phyloP scores from a whole-genome alignment of 2,888 invertebrate genomes.

The Choristoneura rosaceana region DNA sequence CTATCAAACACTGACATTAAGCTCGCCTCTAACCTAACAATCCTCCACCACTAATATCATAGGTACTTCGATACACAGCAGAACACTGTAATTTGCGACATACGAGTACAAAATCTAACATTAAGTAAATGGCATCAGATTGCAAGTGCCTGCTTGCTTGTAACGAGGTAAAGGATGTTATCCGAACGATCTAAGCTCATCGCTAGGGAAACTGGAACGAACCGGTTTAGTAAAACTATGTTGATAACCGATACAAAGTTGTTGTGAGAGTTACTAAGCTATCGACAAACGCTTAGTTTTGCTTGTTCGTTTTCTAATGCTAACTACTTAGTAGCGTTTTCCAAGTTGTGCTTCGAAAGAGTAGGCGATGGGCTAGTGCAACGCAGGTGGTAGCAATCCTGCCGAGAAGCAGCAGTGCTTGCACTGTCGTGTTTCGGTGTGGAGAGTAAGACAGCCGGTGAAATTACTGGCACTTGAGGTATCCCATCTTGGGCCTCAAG shows the following conservation, averaged over 20 bases:
- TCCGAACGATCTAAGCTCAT: constrained; percentile 27
- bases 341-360: neutral
- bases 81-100: constrained; percentile 30
- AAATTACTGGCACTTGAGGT: too few species aligned
- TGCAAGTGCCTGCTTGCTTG: constrained; percentile 24
- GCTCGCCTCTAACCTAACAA: neutral
- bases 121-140: constrained; percentile 39
- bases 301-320: neutral
- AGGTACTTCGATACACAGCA: constrained; percentile 13
- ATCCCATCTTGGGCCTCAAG: too few species aligned
- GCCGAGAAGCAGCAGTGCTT: too few species aligned
- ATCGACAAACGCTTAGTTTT: neutral
- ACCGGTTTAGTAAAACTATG: constrained; percentile 26
- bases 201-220: constrained; percentile 14
- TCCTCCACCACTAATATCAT: constrained; percentile 20
- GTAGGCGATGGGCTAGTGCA: too few species aligned
- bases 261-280: constrained; percentile 2
- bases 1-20: constrained; percentile 24
- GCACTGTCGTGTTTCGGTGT: too few species aligned
- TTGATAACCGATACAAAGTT: constrained; percentile 20
- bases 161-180: constrained; percentile 39
- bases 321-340: neutral
- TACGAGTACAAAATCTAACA: constrained; percentile 20
- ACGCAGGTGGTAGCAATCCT: too few species aligned
- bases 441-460: too few species aligned